Evolutionary conservation across 2,888 invertebrate species (phyloP), one percentile per base, ranked within the genome.

Genomic region (Marasmarcha lunaedactyla): DNA sequence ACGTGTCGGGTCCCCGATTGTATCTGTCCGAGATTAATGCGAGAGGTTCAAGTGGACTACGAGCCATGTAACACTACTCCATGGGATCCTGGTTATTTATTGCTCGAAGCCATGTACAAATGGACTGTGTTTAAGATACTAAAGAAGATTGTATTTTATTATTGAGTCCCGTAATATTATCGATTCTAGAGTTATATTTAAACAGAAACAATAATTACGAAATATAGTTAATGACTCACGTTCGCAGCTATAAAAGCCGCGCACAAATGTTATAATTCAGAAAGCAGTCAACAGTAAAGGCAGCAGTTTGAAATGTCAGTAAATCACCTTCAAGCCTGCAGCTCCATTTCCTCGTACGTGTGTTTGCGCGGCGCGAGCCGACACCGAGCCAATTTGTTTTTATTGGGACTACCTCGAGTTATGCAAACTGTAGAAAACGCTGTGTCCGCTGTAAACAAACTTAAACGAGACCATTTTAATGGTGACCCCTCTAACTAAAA

Each of bases 351-450:
- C 77, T 74, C 61, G 79, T 63, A 79, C 79, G 79, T 79, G 79
- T 73, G 74, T 20, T 20, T 5, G 76, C 63, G 60, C 65, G 57
- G 62, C 71, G 72, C 63, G 64, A 74, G 71, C 71, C 72, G 69
- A 68, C 73, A 69, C 72, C 67, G 65, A 65, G 71, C 74, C 79
- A 78, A 81, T 81, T 78, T 81, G 72, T 81, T 81, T 79, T 81
- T 81, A 81, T 81, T 76, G 77, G 76, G 77, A 78, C 78, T 78
- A 76, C 78, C 79, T 79, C 71, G 64, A 71, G 71, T 78, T 78
- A 78, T 79, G 79, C 77, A 78, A 78, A 79, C 74, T 74, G 70
- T 70, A 69, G 73, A 76, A 78, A 42, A 73, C 69, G 74, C 74
- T 72, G 73, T 78, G 68, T 66, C 60, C 59, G 67, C 64, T 76